phyloP scores from a whole-genome alignment of 2,113 vertebrate genomes.

The Ranitomeya variabilis region DNA sequence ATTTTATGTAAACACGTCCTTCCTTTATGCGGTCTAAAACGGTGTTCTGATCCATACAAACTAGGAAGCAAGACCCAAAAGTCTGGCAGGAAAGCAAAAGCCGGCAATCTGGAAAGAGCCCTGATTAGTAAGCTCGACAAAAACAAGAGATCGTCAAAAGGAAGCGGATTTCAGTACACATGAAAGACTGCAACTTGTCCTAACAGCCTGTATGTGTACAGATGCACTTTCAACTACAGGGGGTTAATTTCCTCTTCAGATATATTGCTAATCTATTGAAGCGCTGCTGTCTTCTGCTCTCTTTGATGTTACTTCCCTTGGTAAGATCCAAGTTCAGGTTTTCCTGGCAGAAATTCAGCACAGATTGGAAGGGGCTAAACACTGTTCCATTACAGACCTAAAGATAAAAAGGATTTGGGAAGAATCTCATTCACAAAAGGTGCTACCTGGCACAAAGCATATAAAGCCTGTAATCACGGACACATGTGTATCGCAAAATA shows the following conservation, averaged over 20 bases:
- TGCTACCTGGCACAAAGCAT: background rate
- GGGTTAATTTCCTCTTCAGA: slow-evolving; percentile 43
- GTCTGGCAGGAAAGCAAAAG: background rate
- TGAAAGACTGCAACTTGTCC: slow-evolving; percentile 39
- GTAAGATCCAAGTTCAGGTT: slow-evolving; percentile 42
- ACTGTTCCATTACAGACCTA: slow-evolving; percentile 16
- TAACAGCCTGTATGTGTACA: slow-evolving; percentile 28
- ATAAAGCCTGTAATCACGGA: background rate
- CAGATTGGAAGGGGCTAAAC: slow-evolving; percentile 11
- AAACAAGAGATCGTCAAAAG: slow-evolving; percentile 24
- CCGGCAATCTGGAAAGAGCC: background rate
- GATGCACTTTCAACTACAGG: slow-evolving; percentile 39
- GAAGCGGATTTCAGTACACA: slow-evolving; percentile 28
- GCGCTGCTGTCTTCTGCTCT: slow-evolving; percentile 17
- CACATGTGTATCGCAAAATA: background rate
- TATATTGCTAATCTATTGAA: slow-evolving; percentile 37
- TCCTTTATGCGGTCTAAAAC: background rate
- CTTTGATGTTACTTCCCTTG: slow-evolving; percentile 45
- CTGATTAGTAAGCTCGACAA: slow-evolving; percentile 12
- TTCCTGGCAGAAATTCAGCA: slow-evolving; percentile 34
- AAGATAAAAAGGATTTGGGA: background rate
- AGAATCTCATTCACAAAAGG: slow-evolving; percentile 2
- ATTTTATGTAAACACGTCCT: background rate
- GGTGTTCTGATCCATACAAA: slow-evolving; percentile 11
- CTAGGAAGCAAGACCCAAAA: background rate